A percentile compares a stretch with the other conserved stretches of the same genome.
phyloP scores from a whole-genome alignment of 2,797 vertebrate species.

The Caiman crocodilus region DNA sequence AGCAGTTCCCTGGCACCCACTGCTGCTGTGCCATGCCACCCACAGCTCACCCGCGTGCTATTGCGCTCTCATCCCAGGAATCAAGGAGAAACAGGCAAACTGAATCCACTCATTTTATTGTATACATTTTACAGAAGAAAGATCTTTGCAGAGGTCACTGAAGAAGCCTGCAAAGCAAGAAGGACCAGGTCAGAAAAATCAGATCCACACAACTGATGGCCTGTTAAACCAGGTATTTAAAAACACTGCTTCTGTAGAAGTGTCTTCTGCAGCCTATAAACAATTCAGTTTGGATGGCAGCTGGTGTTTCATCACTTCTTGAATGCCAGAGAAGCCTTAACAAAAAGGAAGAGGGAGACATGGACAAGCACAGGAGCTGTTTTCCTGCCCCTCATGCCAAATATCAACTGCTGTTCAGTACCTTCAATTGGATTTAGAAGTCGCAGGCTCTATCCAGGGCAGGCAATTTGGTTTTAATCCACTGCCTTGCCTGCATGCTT shows the following conservation, averaged over 20 bases:
- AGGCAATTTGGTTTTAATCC: fast-evolving
- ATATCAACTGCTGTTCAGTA: not conserved
- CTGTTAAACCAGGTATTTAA: not conserved
- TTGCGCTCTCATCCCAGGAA: not conserved
- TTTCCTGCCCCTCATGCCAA: not conserved
- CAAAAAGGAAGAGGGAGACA: not conserved
- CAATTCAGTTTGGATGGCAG: fast-evolving
- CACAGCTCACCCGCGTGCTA: not conserved
- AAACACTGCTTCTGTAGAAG: fast-evolving
- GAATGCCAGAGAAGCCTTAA: not conserved
- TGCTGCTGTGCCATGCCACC: no score
- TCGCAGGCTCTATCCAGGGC: not conserved
- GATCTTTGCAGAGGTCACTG: not conserved
- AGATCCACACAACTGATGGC: not conserved
- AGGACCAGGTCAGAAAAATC: slow-evolving; percentile 3
- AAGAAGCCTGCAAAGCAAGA: slow-evolving; percentile 67
- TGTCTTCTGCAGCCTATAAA: fast-evolving
- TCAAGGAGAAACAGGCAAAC: not conserved
- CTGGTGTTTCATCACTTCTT: not conserved
- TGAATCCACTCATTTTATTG: slow-evolving; percentile 77
- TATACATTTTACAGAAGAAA: slow-evolving; percentile 35
- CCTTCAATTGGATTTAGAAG: no score
- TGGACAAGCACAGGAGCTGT: not conserved
- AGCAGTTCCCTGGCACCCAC: no score
- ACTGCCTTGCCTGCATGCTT: fast-evolving